Evolutionary conservation across 2,113 vertebrate genomes (phyloP).

Genomic region (Noctilio leporinus): DNA sequence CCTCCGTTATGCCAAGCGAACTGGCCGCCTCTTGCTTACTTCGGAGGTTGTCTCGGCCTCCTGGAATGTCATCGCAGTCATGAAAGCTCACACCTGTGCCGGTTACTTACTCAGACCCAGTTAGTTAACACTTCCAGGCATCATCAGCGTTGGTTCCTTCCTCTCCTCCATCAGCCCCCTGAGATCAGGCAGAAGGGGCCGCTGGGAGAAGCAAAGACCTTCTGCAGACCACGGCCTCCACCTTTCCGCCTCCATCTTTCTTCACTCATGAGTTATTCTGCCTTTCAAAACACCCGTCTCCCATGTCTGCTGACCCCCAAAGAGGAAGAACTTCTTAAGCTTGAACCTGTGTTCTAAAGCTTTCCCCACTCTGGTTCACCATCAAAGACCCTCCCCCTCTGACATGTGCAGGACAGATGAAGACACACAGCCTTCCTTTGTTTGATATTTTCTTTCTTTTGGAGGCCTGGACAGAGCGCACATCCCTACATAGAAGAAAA

Average conservation of each 20-base stretch:
- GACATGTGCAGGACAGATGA: slow-evolving; percentile 48
- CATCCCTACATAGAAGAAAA: slow-evolving; percentile 55
- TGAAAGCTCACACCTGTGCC: fast-evolving
- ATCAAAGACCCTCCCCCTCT: slow-evolving; percentile 6
- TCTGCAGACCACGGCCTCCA: background rate
- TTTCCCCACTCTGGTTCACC: background rate
- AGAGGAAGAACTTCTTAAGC: background rate
- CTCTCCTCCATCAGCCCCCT: background rate
- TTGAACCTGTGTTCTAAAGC: background rate
- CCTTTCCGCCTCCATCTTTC: background rate
- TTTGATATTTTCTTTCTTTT: background rate
- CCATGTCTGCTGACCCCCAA: background rate
- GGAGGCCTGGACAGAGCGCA: slow-evolving; percentile 43
- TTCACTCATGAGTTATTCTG: background rate
- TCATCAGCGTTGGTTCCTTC: fast-evolving
- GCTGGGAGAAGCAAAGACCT: too few relatives aligned
- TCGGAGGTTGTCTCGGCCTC: background rate
- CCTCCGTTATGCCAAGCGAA: background rate
- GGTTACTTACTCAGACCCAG: background rate
- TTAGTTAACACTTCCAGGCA: background rate
- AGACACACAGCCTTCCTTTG: slow-evolving; percentile 13
- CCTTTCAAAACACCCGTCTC: background rate
- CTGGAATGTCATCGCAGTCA: background rate
- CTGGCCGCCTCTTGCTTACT: background rate
- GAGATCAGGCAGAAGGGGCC: background rate